Evolutionary conservation across 2,888 invertebrate species (phyloP), one percentile per base, ranked within the genome.

Genomic region (Eristalis tenax): DNA sequence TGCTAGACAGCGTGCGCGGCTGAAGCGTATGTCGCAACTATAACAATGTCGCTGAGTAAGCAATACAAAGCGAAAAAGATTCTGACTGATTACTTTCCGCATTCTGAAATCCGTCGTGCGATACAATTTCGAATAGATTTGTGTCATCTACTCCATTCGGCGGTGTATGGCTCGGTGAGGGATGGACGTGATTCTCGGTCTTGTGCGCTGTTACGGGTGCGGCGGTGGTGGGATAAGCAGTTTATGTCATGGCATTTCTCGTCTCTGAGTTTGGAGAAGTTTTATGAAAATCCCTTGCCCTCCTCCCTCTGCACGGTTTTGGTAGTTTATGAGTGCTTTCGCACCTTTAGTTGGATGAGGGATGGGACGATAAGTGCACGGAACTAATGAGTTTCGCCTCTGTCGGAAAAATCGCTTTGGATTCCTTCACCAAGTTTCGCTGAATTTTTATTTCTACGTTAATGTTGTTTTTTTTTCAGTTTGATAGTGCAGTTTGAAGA

Each of bases 1-100:
- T 35, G 8, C 70, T 57, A 38, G 35, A 35, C 38, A n/a, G 32
- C 22, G 15, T 68, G 18, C n/a, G 43, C 43, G 50, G 50, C 18
- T 10, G 18, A 50, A 18, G 8, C 50, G 26, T 28, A 23, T 43
- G 40, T 26, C 22, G 50, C 18, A 74, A 74, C 50, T 74, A 32
- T 74, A 64, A 74, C 73, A 64, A 63, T 57, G 56, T 64, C 40
- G 73, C 65, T 80, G 79, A 73, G 56, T 73, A 35, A 66, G 18
- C 40, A 71, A 65, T 57, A 59, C 65, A 65, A 13, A 40, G 3
- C 28, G 43, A 59, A 50, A 32, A 28, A 69, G 23, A 69, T 63
- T 69, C 63, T 35, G 63, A 61, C 26, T 78, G 50, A 43, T 40
- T 23, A 66, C 38, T 63, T 81, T 75, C 64, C 74, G 68, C 38